Evolutionary conservation across 2,888 invertebrate species (phyloP), one percentile per base, ranked within the genome.

Genomic region (Drosophila hamatofila): DNA sequence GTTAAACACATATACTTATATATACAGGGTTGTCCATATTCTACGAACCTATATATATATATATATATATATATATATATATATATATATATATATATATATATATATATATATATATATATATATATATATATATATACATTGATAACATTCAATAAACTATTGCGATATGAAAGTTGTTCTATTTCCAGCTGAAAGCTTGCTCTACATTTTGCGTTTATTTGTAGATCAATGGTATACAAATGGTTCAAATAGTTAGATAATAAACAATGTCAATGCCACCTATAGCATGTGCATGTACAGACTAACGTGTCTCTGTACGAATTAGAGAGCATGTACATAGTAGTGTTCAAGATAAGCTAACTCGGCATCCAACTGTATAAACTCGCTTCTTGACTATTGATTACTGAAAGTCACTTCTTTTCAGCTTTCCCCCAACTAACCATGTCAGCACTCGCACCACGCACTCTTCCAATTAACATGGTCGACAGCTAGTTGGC

Each of bases 261-360:
- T 87, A 87, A 72, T 39, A 68, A 75, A 81, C 56, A 87, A 76
- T 76, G 84, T 79, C 81, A 81, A 72, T 69, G 76, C 56, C 79
- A 65, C 23, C 41, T n/a, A 25, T 42, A 48, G 37, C 6, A 33
- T 21, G 42, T 57, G 52, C 33, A 7, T 21, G 30, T 6, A n/a
- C 49, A 49, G 30, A 49, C 14, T 12, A n/a, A 57, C 74, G 68
- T 68, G 73, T 37, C 3, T n/a, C 61, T 55, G 64, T 64, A 58
- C 61, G 39, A 39, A 74, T 51, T 68, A 57, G 58, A 64, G 55
- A 64, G 37, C 37, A 56, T 46, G 59, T 35, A 16, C 16, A 8
- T 25, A 23, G 52, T 46, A 11, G 30, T 30, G 23, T 41, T 52
- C 21, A 1, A 49, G 74, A 75, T 77, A 64, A 71, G 55, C 48